These are phyloP conservation scores for Heliothis peltigera DNA, from an alignment of 2,888 invertebrate species.

Conservation along the genomic window DNA sequence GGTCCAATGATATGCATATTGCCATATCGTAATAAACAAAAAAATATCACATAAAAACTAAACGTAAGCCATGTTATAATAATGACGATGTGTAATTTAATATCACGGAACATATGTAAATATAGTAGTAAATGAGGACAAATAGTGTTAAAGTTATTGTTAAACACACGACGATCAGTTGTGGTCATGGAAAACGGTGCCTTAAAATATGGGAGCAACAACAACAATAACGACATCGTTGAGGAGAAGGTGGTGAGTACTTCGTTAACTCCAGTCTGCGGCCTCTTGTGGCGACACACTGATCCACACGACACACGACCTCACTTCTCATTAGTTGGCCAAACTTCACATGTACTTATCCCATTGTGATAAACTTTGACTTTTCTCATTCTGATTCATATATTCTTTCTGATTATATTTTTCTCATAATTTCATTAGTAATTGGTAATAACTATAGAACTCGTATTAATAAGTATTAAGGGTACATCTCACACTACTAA, in stretches of 20 bases:
- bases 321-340: slow-evolving; percentile 1
- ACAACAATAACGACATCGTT: slow-evolving; percentile 87
- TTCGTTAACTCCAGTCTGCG: slow-evolving; percentile 43
- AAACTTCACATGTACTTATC: neutral
- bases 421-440: too few relatives aligned
- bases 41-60: slow-evolving; percentile 45
- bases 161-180: slow-evolving; percentile 82
- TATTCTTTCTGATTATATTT: neutral
- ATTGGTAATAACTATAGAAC: too few relatives aligned
- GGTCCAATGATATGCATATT: slow-evolving; percentile 42
- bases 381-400: neutral
- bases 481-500: too few relatives aligned
- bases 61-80: slow-evolving; percentile 46
- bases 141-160: slow-evolving; percentile 72
- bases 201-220: slow-evolving; percentile 90
- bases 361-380: neutral
- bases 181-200: slow-evolving; percentile 90
- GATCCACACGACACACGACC: neutral
- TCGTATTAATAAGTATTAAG: too few relatives aligned
- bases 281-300: slow-evolving; percentile 20
- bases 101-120: slow-evolving; percentile 60
- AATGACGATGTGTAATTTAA: slow-evolving; percentile 50
- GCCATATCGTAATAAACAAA: slow-evolving; percentile 35
- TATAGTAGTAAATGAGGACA: slow-evolving; percentile 69
- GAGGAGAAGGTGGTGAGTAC: slow-evolving; percentile 88